phyloP scores from a whole-genome alignment of 2,113 vertebrate genomes.

The Picathartes gymnocephalus region DNA sequence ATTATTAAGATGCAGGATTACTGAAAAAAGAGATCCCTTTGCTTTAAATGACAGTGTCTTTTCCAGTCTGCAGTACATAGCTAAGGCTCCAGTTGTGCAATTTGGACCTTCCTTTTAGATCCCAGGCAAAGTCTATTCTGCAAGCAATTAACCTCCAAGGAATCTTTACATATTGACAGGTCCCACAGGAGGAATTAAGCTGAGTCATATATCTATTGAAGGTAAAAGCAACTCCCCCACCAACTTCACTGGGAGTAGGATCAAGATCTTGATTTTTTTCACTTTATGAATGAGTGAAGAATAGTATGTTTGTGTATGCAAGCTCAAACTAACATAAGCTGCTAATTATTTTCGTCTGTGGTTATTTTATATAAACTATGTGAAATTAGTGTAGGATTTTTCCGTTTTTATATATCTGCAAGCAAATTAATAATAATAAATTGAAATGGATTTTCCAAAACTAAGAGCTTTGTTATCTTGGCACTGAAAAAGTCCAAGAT shows the following conservation, averaged over 20 bases:
- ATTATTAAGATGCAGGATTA: neutral
- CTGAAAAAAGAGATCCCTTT: neutral
- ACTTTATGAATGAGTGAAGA: neutral
- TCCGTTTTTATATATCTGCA: neutral
- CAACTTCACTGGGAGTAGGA: neutral
- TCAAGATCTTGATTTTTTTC: neutral
- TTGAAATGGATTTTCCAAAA: neutral
- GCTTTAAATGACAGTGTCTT: neutral
- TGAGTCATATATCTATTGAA: neutral
- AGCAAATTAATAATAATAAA: neutral
- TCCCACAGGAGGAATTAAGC: neutral
- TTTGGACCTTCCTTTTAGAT: neutral
- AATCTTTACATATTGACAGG: neutral
- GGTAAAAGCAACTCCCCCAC: neutral
- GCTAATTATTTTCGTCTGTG: neutral
- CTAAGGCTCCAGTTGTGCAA: neutral
- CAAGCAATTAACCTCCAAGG: constrained; percentile 35
- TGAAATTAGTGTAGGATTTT: neutral
- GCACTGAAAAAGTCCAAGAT: neutral
- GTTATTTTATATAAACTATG: neutral
- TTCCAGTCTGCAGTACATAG: neutral
- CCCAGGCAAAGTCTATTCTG: neutral
- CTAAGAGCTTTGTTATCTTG: neutral
- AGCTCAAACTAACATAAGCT: neutral
- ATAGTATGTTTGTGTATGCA: neutral